These are phyloP conservation scores for Eriosoma lanigerum DNA, from an alignment of 1,140 invertebrate species.

Conservation along the genomic window DNA sequence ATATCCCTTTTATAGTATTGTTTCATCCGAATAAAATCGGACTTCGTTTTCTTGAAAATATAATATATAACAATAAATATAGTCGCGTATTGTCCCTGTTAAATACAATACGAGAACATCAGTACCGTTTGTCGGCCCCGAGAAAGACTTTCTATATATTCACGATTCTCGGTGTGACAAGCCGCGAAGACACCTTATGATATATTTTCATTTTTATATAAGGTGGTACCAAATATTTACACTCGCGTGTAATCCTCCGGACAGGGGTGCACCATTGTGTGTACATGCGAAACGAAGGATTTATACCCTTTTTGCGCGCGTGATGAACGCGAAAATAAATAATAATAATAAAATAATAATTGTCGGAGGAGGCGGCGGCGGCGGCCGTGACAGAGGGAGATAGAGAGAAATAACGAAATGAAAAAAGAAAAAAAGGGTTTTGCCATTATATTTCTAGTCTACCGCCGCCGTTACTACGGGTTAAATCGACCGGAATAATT, in stretches of 20 bases:
- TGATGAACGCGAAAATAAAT: slow-evolving; percentile 45
- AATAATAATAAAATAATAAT: slow-evolving; percentile 48
- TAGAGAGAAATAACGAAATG: background rate
- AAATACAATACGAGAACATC: background rate
- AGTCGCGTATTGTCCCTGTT: background rate
- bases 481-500: slow-evolving; percentile 51
- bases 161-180: slow-evolving; percentile 34
- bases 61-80: too few relatives aligned
- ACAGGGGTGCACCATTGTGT: slow-evolving; percentile 33
- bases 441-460: slow-evolving; percentile 27
- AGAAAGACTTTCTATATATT: slow-evolving; percentile 29
- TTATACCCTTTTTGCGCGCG: slow-evolving; percentile 46
- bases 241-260: slow-evolving; percentile 47
- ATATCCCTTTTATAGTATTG: background rate
- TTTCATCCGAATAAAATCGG: background rate
- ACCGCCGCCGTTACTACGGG: slow-evolving; percentile 13
- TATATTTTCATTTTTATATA: background rate
- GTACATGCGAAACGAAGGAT: background rate
- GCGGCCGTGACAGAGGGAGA: background rate
- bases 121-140: slow-evolving; percentile 10
- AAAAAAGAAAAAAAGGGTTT: slow-evolving; percentile 31
- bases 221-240: slow-evolving; percentile 46
- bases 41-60: background rate
- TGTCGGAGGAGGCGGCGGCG: background rate
- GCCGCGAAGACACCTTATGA: slow-evolving; percentile 8